Evolutionary conservation across 1,140 invertebrate genomes (phyloP).

Genomic region (Caenorhabditis tropicalis): DNA sequence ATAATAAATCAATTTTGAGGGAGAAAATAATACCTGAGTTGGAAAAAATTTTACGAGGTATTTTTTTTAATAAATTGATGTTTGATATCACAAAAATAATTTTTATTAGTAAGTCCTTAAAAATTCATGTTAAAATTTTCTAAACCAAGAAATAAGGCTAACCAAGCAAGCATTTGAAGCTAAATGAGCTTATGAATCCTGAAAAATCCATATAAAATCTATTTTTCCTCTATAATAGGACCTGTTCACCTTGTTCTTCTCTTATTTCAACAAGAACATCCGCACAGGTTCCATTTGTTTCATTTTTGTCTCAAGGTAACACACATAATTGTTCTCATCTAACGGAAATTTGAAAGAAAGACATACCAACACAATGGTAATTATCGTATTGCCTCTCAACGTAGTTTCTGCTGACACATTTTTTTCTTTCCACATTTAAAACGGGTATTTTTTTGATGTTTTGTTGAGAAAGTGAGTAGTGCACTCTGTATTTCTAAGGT

Average conservation of each 20-base stretch:
- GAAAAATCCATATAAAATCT: too few species aligned
- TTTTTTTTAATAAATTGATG: too few species aligned
- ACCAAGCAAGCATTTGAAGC: too few species aligned
- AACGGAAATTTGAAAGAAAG: slow-evolving; percentile 44
- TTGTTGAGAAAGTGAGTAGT: neutral
- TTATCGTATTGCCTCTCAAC: slow-evolving; percentile 41
- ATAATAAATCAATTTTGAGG: too few species aligned
- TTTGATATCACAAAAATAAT: too few species aligned
- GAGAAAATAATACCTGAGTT: too few species aligned
- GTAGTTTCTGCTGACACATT: slow-evolving; percentile 19
- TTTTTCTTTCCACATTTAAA: slow-evolving; percentile 9
- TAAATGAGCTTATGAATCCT: too few species aligned
- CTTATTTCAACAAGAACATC: neutral
- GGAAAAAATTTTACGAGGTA: too few species aligned
- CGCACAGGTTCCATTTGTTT: neutral
- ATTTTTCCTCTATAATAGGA: too few species aligned
- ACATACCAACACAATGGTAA: slow-evolving; percentile 37
- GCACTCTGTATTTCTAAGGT: slow-evolving; percentile 34
- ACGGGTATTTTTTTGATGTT: slow-evolving; percentile 29
- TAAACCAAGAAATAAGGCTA: too few species aligned
- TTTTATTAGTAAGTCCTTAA: too few species aligned
- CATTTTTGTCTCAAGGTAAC: slow-evolving; percentile 31
- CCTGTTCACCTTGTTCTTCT: neutral
- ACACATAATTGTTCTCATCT: slow-evolving; percentile 40
- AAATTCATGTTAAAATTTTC: too few species aligned